Base-by-base conservation (phyloP, 2,888 invertebrate genomes). In the Fissipunctia ypsillon region DNA sequence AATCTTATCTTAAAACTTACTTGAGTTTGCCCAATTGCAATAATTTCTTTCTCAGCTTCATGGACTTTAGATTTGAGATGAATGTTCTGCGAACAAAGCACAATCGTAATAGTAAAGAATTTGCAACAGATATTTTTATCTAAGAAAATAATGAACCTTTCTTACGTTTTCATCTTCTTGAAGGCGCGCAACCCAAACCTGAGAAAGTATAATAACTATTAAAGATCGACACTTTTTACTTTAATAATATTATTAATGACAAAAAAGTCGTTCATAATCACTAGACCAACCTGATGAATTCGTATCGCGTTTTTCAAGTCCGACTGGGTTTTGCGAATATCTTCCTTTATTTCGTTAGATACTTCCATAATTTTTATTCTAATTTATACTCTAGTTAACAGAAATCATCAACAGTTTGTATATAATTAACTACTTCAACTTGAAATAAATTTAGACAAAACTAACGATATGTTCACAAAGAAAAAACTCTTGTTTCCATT, bases 221-320 rank as follows among this genome's bases (percentile, higher is more conserved):
- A 64, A 6, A 35, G n/a, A 68, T 28, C 12, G 35, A 19, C 65
- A 84, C 52, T 69, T 35, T 66, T 64, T 64, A 45, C 4, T 76
- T 10, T 38, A 22, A 9, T 38, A 31, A 31, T 31, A 31, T 3
- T 4, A 9, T 22, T 25, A 38, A 14, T 22, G 71, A 71, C 69
- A 59, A 52, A 69, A 82, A 82, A 83, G 31, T 79, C 78, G 70
- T 74, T 61, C 59, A 68, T 35, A 78, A 57, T 73, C 61, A 73
- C 52, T 63, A 43, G 76, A 91, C 93, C 93, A 91, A 97, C 97
- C 96, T 97, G 97, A 94, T 97, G 97, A 91, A 97, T 94, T 89
- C 96, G 95, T 89, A 97, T 97, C 80, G 97, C 97, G 90, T 96
- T 97, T 95, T 96, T 97, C 88, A 97, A 94, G 88, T 97, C 97